Base-by-base conservation (phyloP, 2,113 vertebrate genomes). In the Natator depressus region DNA sequence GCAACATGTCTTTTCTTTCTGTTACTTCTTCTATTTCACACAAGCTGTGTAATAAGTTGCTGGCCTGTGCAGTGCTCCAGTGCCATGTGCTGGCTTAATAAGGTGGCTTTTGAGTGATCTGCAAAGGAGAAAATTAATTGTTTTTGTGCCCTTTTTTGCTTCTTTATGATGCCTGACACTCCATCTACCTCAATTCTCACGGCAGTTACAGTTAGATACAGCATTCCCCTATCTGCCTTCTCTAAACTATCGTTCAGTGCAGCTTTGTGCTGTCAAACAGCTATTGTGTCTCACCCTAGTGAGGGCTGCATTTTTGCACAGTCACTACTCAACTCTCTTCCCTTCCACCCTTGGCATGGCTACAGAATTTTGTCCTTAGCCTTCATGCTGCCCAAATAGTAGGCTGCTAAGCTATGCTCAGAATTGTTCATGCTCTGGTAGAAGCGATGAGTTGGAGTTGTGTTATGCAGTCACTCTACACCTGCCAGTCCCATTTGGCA, bases 401-500 rank as follows among this genome's bases (percentile, higher is more conserved):
- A 49, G 65, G 35, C 92, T 90, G 92, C 87, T 97, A 46, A 76
- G 72, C 38, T 76, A 25, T 25, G 24, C 38, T 42, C 22, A 24
- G 24, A 76, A 76, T 76, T 76, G n/a, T 11, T 76, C 5, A 1
- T 76, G 72, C 38, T 76, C 22, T 22, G 22, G 22, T 25, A 46
- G 10, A 22, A 72, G 9, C 35, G 10, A 31, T 42, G n/a, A 75
- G 69, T 90, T 13, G 5, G 84, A 1, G 22, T 84, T 22, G n/a
- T 6, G 24, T 50, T 55, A 89, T 14, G 86, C 38, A 87, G 4
- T 65, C 16, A 4, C 22, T 1, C n/a, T 42, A 46, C 88, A 97
- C 76, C 94, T 94, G 97, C 89, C 84, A 82, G 85, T 88, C 88
- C 72, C 72, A 38, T 91, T 80, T 91, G 84, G 80, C 47, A 87